A percentile compares a stretch with the other conserved stretches of the same genome.
Evolutionary conservation across 2,888 invertebrate genomes (phyloP).

Genomic region (Encarsia formosa): DNA sequence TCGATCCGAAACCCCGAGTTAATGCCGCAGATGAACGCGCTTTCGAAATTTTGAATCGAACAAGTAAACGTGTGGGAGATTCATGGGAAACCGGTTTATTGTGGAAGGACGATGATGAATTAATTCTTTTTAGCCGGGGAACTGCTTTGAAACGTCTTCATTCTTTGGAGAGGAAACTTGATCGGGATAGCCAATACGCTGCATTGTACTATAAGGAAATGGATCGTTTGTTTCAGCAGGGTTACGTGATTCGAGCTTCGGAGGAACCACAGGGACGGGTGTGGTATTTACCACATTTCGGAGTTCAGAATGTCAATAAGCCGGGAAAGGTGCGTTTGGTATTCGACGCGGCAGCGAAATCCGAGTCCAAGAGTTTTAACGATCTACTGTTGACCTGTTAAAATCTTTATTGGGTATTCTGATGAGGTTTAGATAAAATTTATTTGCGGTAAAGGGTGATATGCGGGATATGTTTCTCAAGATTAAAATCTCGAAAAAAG

Average conservation of each 20-base stretch:
- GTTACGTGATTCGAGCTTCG: background rate
- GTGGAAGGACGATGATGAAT: background rate
- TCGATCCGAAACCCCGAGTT: background rate
- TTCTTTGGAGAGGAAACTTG: background rate
- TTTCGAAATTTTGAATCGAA: background rate
- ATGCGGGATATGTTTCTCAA: conserved; percentile 8
- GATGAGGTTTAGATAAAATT: background rate
- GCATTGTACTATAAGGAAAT: background rate
- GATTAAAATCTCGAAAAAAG: background rate
- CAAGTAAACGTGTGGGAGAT: background rate
- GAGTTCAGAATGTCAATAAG: background rate
- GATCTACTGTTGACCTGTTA: background rate
- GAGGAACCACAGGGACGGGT: background rate
- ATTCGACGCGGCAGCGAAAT: conserved; percentile 2
- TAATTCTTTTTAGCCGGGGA: background rate
- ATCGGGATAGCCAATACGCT: background rate
- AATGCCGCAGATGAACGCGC: background rate
- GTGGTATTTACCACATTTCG: background rate
- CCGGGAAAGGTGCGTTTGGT: conserved; percentile 2
- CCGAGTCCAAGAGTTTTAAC: background rate
- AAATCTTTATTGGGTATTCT: background rate
- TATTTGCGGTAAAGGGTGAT: background rate
- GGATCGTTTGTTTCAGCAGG: background rate
- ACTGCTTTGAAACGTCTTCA: background rate
- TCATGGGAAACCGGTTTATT: background rate